Percentiles rank a stretch among this genome's conserved stretches.
phyloP scores from a whole-genome alignment of 1,140 invertebrate genomes.

The Amphibalanus amphitrite region DNA sequence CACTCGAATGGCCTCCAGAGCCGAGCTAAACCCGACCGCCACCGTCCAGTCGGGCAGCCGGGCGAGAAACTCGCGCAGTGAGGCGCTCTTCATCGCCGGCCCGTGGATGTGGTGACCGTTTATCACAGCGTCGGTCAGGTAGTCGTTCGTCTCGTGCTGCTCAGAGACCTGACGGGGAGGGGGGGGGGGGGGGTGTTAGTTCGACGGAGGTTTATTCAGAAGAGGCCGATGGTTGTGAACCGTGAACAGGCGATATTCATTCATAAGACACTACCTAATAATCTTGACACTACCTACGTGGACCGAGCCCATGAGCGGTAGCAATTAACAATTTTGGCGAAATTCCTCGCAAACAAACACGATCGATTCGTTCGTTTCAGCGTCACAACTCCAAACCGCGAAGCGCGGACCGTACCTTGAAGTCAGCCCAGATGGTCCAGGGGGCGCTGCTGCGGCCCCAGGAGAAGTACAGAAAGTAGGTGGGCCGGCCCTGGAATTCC shows the following conservation, averaged over 20 bases:
- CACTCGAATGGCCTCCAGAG: constrained; percentile 12
- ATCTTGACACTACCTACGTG: background rate
- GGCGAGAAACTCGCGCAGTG: constrained; percentile 10
- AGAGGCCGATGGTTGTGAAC: background rate
- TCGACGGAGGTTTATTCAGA: background rate
- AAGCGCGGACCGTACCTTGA: constrained; percentile 11
- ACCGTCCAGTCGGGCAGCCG: constrained; percentile 15
- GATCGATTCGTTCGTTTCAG: background rate
- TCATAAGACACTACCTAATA: background rate
- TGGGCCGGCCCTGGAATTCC: constrained; percentile 17
- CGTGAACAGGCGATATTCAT: too few relatives aligned
- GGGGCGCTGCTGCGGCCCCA: constrained; percentile 15
- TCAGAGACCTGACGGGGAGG: background rate
- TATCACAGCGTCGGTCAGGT: constrained; percentile 21
- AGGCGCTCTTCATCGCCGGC: constrained; percentile 15
- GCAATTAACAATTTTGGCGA: background rate
- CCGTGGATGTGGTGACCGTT: constrained; percentile 25
- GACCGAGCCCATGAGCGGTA: background rate
- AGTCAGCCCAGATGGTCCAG: constrained; percentile 19
- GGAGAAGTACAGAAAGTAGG: constrained; percentile 21
- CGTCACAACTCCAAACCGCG: background rate
- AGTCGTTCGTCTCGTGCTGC: background rate
- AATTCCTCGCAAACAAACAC: background rate
- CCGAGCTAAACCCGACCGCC: constrained; percentile 10
- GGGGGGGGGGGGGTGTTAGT: background rate